These are phyloP conservation scores for Calliphora vicina DNA, from an alignment of 1,140 invertebrate species.

Conservation along the genomic window DNA sequence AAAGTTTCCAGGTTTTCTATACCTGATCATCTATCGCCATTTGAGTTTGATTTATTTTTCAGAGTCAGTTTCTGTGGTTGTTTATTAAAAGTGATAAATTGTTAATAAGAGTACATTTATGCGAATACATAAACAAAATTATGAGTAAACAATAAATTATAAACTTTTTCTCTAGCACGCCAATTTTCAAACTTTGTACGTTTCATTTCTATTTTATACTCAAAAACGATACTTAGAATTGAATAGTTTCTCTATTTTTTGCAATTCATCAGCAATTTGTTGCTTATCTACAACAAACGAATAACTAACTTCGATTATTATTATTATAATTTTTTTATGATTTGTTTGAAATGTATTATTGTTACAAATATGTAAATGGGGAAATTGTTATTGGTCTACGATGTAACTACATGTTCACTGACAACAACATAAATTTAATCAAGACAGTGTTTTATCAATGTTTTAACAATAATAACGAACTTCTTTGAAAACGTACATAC, in stretches of 20 bases:
- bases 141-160: neutral
- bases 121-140: neutral
- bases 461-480: no score
- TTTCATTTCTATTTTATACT: neutral
- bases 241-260: neutral
- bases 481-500: no score
- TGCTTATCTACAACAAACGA: constrained; percentile 41
- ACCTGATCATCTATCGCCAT: neutral
- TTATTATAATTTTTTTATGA: neutral
- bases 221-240: neutral
- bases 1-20: no score
- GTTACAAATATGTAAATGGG: neutral
- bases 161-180: neutral
- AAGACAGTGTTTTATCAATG: neutral
- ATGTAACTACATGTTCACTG: neutral
- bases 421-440: constrained; percentile 4
- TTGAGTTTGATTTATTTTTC: no score
- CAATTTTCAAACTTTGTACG: neutral
- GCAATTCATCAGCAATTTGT: constrained; percentile 41
- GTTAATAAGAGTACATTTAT: neutral
- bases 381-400: neutral
- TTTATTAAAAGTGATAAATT: neutral
- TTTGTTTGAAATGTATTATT: neutral
- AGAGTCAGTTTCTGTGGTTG: neutral
- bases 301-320: neutral